Conservation (phyloP, 2,888 invertebrate species). For the Acanthosepion lycidas region DNA sequence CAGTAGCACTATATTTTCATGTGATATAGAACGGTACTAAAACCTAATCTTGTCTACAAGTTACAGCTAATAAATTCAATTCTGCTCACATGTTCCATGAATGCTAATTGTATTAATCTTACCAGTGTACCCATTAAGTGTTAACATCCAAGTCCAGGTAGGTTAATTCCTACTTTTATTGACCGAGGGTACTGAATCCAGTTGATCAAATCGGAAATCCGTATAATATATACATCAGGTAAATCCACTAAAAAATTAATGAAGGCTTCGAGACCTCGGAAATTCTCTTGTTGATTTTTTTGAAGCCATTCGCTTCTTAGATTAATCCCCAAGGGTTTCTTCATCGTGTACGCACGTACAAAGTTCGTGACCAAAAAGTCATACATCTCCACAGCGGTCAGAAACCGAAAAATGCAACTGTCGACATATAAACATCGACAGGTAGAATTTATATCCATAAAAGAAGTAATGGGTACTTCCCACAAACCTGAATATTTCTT, state of each 20-base stretch:
- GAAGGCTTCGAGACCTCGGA: background rate
- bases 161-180: background rate
- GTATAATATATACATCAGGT: constrained; percentile 47
- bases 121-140: background rate
- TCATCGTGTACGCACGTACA: constrained; percentile 49
- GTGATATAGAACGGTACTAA: too few relatives aligned
- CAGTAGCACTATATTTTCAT: too few relatives aligned
- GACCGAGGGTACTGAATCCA: constrained; percentile 47
- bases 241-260: constrained; percentile 33
- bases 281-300: background rate
- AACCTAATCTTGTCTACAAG: too few relatives aligned
- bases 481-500: constrained; percentile 77
- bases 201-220: constrained; percentile 43
- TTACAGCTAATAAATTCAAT: too few relatives aligned
- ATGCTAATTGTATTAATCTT: too few relatives aligned
- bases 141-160: background rate
- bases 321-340: background rate
- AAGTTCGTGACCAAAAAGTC: constrained; percentile 83
- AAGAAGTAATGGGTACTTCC: constrained; percentile 74
- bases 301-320: background rate
- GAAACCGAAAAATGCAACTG: constrained; percentile 65
- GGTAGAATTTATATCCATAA: constrained; percentile 61
- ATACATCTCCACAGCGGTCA: constrained; percentile 56
- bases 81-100: too few relatives aligned
- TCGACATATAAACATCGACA: constrained; percentile 69